Percentiles rank a stretch among this genome's conserved stretches.
phyloP scores from a whole-genome alignment of 92 coral and sea anemone genomes.

The Isaurus tuberculatus region DNA sequence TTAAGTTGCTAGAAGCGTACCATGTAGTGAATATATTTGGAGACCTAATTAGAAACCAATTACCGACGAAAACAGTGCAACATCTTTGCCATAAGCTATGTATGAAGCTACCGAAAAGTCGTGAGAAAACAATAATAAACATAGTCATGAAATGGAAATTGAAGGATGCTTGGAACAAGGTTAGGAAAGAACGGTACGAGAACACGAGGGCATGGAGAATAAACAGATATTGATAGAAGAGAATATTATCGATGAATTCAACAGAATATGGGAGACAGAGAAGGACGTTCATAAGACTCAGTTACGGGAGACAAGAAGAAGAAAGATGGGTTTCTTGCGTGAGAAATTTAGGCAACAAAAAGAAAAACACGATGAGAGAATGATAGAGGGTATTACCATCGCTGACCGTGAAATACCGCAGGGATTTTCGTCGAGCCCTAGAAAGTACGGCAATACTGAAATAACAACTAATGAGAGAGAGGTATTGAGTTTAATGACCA shows the following conservation, averaged over 20 bases:
- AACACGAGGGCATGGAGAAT: slow-evolving; percentile 13
- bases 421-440: slow-evolving; percentile 16
- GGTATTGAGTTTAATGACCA: slow-evolving; percentile 14
- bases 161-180: slow-evolving; percentile 19
- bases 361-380: not conserved
- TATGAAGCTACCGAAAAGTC: slow-evolving; percentile 14
- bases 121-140: slow-evolving; percentile 16
- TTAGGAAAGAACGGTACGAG: slow-evolving; percentile 16
- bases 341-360: not conserved
- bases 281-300: not conserved
- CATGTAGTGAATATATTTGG: slow-evolving; percentile 6
- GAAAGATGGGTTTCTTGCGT: slow-evolving; percentile 3
- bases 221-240: slow-evolving; percentile 5
- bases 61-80: not conserved
- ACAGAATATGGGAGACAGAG: not conserved
- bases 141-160: slow-evolving; percentile 32
- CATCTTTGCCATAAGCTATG: slow-evolving; percentile 8
- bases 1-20: slow-evolving; percentile 7
- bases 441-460: slow-evolving; percentile 22
- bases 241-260: not conserved
- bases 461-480: not conserved
- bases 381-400: not conserved
- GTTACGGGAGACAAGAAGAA: not conserved
- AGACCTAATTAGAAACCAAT: slow-evolving; percentile 9
- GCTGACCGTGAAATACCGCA: not conserved